Conservation (phyloP, 2,888 invertebrate species). For the Argyresthia albistria region DNA sequence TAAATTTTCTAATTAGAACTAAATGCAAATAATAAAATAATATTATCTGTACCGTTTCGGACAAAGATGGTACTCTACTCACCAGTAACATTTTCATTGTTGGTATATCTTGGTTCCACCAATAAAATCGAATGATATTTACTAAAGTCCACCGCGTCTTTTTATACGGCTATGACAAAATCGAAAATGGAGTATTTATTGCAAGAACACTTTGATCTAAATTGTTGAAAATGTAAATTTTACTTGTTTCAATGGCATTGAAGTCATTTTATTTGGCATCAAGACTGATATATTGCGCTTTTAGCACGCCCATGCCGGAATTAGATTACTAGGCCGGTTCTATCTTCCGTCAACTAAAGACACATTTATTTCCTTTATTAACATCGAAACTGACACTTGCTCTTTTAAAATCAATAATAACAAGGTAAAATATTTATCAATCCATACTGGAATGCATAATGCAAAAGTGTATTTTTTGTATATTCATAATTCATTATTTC, state of each 20-base stretch:
- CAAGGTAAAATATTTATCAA: no score
- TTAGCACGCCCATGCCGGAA: constrained; percentile 31
- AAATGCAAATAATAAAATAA: neutral
- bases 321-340: constrained; percentile 19
- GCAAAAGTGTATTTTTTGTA: no score
- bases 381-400: no score
- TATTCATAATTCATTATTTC: no score
- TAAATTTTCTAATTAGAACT: neutral
- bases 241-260: constrained; percentile 50
- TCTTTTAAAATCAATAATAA: no score
- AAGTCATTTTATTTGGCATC: constrained; percentile 41
- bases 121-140: constrained; percentile 42
- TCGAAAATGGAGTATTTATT: constrained; percentile 59
- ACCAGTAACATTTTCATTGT: constrained; percentile 53
- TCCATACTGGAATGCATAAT: no score
- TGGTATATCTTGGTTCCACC: constrained; percentile 21
- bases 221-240: constrained; percentile 60
- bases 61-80: constrained; percentile 18
- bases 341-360: constrained; percentile 6
- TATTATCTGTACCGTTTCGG: neutral
- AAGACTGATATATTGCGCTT: constrained; percentile 39
- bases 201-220: constrained; percentile 40
- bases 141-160: constrained; percentile 30
- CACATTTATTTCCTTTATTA: constrained; percentile 5
- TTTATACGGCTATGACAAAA: constrained; percentile 50